Evolutionary conservation across 2,113 vertebrate species (phyloP), one percentile per base, ranked within the genome.

Genomic region (Poeciliopsis occidentalis): DNA sequence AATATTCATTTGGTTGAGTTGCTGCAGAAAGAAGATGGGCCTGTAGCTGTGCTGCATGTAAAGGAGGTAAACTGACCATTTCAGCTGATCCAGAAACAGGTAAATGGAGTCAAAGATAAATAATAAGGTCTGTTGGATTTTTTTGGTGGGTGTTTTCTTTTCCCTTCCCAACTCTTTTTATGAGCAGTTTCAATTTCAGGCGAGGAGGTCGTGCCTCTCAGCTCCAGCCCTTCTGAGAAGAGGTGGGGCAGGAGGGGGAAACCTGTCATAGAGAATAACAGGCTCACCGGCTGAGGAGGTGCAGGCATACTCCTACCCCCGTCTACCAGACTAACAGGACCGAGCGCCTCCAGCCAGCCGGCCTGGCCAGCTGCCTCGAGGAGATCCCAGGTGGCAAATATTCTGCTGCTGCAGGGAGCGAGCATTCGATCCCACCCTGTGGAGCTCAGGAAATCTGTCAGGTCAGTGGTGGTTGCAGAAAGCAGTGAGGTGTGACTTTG

Each of bases 181-280:
- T 24, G 67, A 88, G 83, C 69, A 83, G 89, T 88, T 87, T 90
- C 39, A 78, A 83, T 92, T 92, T 93, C 87, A 82, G 80, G 80
- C 88, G 84, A 79, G 44, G 80, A 79, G 88, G 88, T 82, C 76
- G 11, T 61, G 85, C 83, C 87, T 83, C 88, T 85, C 82, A 44
- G 72, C 76, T 91, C 79, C 80, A 79, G 73, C 57, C 72, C 89
- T 67, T 63, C 76, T 31, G 90, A 85, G 87, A 86, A 78, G 83
- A 87, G 89, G 89, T 71, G 85, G 87, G 90, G 86, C 39, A 37
- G 34, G 34, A 37, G 34, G 65, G 91, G 77, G 80, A 80, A 83
- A 89, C 80, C 88, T 93, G 93, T 93, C 93, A 82, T 73, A 0
- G 30, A 67, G 80, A 93, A 94, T 93, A 79, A 92, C 85, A 82